Evolutionary conservation across 2,888 invertebrate genomes (phyloP).

Genomic region (Neoascia interrupta): DNA sequence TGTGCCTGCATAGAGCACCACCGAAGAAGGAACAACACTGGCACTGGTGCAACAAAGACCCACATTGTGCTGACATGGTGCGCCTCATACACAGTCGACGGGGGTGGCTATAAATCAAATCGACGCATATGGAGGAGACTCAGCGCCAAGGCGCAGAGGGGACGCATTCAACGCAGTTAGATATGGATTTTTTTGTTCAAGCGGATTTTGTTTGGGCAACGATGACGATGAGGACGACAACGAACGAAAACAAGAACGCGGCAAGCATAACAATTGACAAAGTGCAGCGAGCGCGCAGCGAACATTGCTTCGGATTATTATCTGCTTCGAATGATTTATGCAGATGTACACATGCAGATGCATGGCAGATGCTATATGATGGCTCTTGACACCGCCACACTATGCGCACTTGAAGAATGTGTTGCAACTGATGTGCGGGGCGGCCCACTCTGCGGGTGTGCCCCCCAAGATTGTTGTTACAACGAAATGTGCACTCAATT

Average conservation of each 20-base stretch:
- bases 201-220: constrained; percentile 24
- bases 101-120: constrained; percentile 62
- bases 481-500: constrained; percentile 60
- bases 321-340: constrained; percentile 66
- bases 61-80: constrained; percentile 42
- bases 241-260: constrained; percentile 63
- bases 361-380: constrained; percentile 58
- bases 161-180: constrained; percentile 34
- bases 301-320: constrained; percentile 64
- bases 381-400: constrained; percentile 59
- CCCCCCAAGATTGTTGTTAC: not conserved
- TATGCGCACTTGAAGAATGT: constrained; percentile 65
- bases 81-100: not conserved
- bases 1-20: no score
- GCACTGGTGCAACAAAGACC: constrained; percentile 60
- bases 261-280: constrained; percentile 67
- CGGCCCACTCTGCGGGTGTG: constrained; percentile 15
- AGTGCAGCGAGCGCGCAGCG: constrained; percentile 53
- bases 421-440: not conserved
- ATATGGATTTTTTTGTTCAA: constrained; percentile 8
- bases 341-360: constrained; percentile 57
- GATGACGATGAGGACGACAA: constrained; percentile 62
- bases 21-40: not conserved
- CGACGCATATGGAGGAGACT: constrained; percentile 48
- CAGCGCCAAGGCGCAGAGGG: not conserved